A percentile compares a stretch with the other conserved stretches of the same genome.
These are phyloP conservation scores for Mesembrinibis cayennensis DNA, from an alignment of 2,113 vertebrate genomes.

Conservation along the genomic window DNA sequence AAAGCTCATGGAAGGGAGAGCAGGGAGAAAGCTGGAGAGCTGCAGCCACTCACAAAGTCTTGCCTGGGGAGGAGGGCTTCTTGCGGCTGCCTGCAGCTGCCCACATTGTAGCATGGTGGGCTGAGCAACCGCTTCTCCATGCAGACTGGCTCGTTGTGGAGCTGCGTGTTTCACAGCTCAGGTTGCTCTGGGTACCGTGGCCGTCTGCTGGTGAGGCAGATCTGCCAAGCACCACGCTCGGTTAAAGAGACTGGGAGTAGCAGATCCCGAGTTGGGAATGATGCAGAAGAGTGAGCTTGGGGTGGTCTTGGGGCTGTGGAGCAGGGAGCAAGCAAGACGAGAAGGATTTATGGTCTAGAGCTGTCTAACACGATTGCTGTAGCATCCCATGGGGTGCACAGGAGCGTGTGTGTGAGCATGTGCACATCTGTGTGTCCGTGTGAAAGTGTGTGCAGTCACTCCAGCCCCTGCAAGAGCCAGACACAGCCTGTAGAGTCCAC, in stretches of 20 bases:
- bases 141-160: rapidly evolving
- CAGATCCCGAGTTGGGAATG: rapidly evolving
- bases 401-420: background rate
- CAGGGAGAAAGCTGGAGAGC: background rate
- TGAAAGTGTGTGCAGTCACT: background rate
- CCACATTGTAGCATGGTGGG: background rate
- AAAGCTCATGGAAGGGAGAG: background rate
- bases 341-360: background rate
- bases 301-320: background rate
- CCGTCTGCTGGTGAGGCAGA: background rate
- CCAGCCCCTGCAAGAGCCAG: background rate
- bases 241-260: background rate
- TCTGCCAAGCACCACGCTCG: background rate
- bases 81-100: background rate
- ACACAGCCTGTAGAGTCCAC: background rate
- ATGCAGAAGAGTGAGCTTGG: background rate
- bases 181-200: background rate
- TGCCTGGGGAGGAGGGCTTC: background rate
- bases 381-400: background rate
- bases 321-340: rapidly evolving
- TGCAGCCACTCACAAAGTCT: background rate
- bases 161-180: rapidly evolving
- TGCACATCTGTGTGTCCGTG: background rate
- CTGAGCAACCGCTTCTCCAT: background rate
- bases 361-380: rapidly evolving